A percentile compares a stretch with the other conserved stretches of the same genome.
Conservation (phyloP, 2,797 vertebrate species). For the Spinus olivaceus region DNA sequence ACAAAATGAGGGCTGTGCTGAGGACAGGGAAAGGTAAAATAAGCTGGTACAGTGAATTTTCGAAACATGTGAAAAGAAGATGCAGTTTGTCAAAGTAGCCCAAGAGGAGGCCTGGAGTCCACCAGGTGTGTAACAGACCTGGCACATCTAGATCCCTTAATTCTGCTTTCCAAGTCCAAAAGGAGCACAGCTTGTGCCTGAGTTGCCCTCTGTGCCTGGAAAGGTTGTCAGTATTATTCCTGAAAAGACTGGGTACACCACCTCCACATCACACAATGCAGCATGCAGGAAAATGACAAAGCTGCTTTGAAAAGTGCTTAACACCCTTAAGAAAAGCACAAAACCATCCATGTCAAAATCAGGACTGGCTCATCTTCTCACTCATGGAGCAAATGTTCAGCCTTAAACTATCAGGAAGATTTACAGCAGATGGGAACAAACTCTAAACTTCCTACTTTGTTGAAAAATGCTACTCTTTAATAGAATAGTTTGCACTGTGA, state of each 20-base stretch:
- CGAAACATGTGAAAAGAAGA: neutral
- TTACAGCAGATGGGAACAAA: neutral
- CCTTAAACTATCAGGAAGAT: neutral
- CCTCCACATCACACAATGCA: neutral
- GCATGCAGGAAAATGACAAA: neutral
- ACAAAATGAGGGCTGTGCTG: neutral
- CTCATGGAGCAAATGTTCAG: neutral
- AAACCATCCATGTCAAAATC: neutral
- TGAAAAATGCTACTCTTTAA: neutral
- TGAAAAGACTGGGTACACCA: neutral
- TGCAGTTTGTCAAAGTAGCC: neutral
- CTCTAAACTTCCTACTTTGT: neutral
- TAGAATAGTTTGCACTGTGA: neutral
- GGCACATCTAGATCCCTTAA: neutral
- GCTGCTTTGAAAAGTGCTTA: neutral
- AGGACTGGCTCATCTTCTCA: neutral
- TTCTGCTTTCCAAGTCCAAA: neutral
- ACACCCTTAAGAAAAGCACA: neutral
- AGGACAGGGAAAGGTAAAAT: neutral
- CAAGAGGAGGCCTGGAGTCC: neutral
- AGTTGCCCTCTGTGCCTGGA: neutral
- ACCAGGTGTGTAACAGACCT: neutral
- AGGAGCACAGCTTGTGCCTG: neutral
- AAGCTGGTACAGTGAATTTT: neutral
- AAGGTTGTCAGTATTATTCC: neutral